Percentiles rank a stretch among this genome's conserved stretches.
These are phyloP conservation scores for Bellardia pandia DNA, from an alignment of 2,888 invertebrate genomes.

Conservation along the genomic window DNA sequence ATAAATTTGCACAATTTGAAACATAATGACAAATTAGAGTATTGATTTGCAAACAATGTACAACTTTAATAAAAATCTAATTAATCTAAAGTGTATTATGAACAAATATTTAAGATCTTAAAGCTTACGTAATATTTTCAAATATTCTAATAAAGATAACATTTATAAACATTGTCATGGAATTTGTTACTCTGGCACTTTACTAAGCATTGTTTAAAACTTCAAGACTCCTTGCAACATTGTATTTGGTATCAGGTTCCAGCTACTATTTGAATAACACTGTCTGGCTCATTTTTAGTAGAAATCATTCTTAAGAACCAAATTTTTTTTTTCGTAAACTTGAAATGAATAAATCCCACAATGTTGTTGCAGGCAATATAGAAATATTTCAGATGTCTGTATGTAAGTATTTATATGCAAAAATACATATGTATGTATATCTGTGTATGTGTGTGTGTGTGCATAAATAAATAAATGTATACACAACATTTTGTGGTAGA, in stretches of 20 bases:
- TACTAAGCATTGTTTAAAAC: background rate
- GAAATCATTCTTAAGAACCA: constrained; percentile 63
- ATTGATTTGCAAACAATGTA: no score
- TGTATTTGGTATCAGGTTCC: constrained; percentile 4
- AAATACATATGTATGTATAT: background rate
- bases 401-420: background rate
- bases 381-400: constrained; percentile 28
- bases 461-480: constrained; percentile 35
- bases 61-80: no score
- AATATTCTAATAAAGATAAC: no score
- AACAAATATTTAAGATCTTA: no score
- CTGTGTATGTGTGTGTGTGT: background rate
- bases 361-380: constrained; percentile 50
- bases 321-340: constrained; percentile 39
- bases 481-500: constrained; percentile 67
- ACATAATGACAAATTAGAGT: no score
- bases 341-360: constrained; percentile 68
- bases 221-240: constrained; percentile 8
- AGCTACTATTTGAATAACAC: constrained; percentile 48
- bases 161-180: no score
- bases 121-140: no score
- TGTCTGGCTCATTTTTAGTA: constrained; percentile 42
- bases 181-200: no score
- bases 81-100: no score
- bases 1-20: no score